Conservation (phyloP, 2,113 vertebrate species). For the Calyptommatus sinebrachiatus region DNA sequence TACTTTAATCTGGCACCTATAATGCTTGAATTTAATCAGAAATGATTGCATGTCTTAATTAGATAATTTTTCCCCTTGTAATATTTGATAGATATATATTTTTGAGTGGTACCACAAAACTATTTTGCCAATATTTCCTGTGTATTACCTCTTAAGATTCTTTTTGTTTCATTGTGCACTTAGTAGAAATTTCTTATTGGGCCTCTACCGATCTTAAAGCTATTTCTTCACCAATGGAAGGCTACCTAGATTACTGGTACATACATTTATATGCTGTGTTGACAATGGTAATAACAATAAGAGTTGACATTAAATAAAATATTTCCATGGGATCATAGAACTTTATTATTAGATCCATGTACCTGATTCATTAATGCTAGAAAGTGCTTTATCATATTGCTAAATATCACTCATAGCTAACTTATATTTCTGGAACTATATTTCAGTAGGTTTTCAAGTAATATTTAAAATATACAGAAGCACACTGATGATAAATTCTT, state of each 20-base stretch:
- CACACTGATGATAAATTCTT: conserved; percentile 14
- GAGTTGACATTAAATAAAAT: background rate
- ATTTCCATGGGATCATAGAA: background rate
- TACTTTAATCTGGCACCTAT: background rate
- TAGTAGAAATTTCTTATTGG: background rate
- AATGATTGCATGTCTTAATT: background rate
- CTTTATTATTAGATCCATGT: background rate
- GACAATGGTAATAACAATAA: background rate
- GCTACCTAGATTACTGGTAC: background rate
- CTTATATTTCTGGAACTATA: background rate
- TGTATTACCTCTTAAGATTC: background rate
- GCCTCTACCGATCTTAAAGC: background rate
- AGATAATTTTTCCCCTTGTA: background rate
- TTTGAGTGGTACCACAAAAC: background rate
- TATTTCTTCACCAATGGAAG: background rate
- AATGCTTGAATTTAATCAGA: background rate
- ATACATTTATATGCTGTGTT: background rate
- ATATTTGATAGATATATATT: background rate
- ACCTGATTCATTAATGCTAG: background rate
- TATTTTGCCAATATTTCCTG: background rate
- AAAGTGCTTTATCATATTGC: background rate
- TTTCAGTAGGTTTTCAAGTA: background rate
- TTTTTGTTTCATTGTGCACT: background rate
- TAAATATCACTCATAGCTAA: background rate
- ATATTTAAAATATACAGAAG: background rate